A percentile compares a stretch with the other conserved stretches of the same genome.
phyloP scores from a whole-genome alignment of 2,113 vertebrate species.

The Orycteropus afer region DNA sequence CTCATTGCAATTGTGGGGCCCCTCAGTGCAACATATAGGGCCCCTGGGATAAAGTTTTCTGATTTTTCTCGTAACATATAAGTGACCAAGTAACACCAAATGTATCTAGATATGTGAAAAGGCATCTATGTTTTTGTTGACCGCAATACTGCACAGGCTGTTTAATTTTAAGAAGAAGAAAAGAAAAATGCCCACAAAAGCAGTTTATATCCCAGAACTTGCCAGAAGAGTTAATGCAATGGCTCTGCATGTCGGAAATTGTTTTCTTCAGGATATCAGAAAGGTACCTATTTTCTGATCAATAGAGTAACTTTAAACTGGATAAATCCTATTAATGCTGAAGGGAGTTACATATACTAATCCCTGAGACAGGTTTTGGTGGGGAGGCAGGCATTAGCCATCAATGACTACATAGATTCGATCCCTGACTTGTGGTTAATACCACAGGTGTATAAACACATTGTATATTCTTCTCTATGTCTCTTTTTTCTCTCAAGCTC shows the following conservation, averaged over 20 bases:
- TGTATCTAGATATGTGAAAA: background rate
- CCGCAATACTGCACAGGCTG: background rate
- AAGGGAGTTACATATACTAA: background rate
- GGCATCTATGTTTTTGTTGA: background rate
- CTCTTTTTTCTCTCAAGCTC: conserved; percentile 49
- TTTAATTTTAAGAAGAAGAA: background rate
- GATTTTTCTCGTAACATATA: background rate
- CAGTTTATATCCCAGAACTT: background rate
- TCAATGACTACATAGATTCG: background rate
- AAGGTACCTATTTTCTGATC: conserved; percentile 60
- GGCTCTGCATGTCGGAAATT: conserved; percentile 1
- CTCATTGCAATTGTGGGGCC: background rate
- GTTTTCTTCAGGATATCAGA: conserved; percentile 57
- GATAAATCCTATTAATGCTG: conserved; percentile 19
- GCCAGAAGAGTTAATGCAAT: conserved; percentile 25
- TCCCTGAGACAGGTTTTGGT: background rate
- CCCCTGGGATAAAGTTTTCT: background rate
- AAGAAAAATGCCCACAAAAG: background rate
- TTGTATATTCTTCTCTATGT: conserved; percentile 37
- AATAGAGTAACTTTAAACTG: conserved; percentile 49
- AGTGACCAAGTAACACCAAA: background rate
- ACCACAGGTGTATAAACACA: conserved; percentile 59
- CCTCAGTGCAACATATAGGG: too few species aligned
- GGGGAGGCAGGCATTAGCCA: background rate
- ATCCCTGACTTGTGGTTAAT: background rate